Conservation (phyloP, 2,797 vertebrate species). For the Rhynchotus rufescens region DNA sequence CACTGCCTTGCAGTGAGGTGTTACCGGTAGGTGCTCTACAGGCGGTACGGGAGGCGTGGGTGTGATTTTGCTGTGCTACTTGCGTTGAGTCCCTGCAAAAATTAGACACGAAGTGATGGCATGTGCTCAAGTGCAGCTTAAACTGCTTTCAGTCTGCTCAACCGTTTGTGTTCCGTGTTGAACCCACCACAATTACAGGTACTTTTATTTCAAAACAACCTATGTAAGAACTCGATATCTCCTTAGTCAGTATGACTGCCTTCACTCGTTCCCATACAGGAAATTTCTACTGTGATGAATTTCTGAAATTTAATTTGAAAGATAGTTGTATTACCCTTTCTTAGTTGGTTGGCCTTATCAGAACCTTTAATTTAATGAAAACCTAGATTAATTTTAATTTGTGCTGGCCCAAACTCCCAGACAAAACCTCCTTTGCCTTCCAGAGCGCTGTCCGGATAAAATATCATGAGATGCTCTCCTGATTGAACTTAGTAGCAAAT, state of each 20-base stretch:
- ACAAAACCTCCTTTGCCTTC: not conserved
- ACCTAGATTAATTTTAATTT: constrained; percentile 31
- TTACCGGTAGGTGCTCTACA: not conserved
- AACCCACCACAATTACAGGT: not conserved
- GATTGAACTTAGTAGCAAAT: not conserved
- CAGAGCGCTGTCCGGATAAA: not conserved
- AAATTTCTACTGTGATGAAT: constrained; percentile 35
- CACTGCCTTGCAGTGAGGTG: not conserved
- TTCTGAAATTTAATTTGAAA: constrained; percentile 38
- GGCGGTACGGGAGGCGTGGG: not conserved
- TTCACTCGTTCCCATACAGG: not conserved
- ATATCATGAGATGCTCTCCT: not conserved
- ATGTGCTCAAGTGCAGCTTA: not conserved
- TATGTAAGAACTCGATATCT: not conserved
- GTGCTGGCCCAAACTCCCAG: constrained; percentile 8
- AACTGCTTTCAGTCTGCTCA: not conserved
- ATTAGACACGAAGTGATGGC: not conserved
- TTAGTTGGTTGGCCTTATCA: constrained; percentile 30
- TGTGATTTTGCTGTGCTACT: not conserved
- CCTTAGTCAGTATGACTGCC: constrained; percentile 35
- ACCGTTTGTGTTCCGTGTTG: not conserved
- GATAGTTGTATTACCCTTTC: constrained; percentile 14
- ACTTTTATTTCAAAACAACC: not conserved
- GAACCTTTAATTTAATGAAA: constrained; percentile 45
- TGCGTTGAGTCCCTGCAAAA: not conserved